Evolutionary conservation across 1,140 invertebrate species (phyloP), one percentile per base, ranked within the genome.

Genomic region (Drosophila nannoptera): DNA sequence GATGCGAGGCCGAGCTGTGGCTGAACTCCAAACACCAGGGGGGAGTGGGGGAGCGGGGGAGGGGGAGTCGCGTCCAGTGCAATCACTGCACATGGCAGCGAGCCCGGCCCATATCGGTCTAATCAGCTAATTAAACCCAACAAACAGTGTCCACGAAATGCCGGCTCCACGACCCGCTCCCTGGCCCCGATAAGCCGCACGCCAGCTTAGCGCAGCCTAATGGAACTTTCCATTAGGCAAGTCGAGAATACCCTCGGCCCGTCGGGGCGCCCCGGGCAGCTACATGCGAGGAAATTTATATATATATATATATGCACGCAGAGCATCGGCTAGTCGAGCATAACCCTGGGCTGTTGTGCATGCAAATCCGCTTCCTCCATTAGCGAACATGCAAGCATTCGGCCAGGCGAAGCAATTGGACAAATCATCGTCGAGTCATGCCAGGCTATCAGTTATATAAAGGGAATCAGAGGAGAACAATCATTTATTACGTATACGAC

Each of bases 341-440:
- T 7, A 22, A n/a, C 40, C 12, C 40, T 7, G 2, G 0, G 4
- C n/a, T 31, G 9, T 16, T 32, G n/a, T 32, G 22, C 14, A 56
- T 42, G 38, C 14, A 42, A 40, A 59, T 65, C 48, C 49, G 48
- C 52, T 59, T 12, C 22, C 62, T 62, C 59, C 59, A 63, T 55
- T 63, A 54, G 59, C 58, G 32, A 63, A 36, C 49, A 63, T 54
- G 66, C 66, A 38, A 63, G 50, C 59, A 55, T 42, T 33, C 33
- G 16, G 42, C 52, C 40, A 22, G 5, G 5, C 9, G 16, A 40
- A 11, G 45, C 8, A 3, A 22, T 2, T 16, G 33, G 9, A 4
- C 16, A 16, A 53, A 53, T 53, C 50, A 22, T 22, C 22, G 33
- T 53, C 33, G 2, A 53, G 16, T 53, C 42, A 35, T 56, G 38